Base-by-base conservation (phyloP, 2,797 vertebrate genomes). In the Diglossa cyanea region DNA sequence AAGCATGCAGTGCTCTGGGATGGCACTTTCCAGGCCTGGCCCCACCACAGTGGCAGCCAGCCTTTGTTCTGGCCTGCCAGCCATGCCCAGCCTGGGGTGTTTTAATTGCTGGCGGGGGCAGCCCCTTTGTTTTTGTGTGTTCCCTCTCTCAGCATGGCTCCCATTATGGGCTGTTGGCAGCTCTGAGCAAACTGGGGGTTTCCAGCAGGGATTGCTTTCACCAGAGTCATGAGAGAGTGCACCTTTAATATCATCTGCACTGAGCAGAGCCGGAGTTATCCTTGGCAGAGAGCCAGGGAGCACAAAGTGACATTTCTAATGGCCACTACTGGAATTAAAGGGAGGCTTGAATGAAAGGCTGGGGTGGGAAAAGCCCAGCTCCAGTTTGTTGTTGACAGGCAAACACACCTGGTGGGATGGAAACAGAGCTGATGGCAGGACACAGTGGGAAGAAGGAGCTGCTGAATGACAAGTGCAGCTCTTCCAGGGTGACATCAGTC, bases 241-340 rank as follows among this genome's bases (percentile, higher is more conserved):
- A 97, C 95, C 94, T 97, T 94, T 85, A 94, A 92, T 96, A 94
- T 97, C 90, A 93, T 86, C 95, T 87, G 71, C 94, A 39, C 88
- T 1, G 26, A 45, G 92, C 88, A 78, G 93, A 96, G 94, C 71
- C 91, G 88, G 89, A 95, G 94, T 68, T 96, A 42, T 67, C 93
- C 72, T 91, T 94, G 97, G 94, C 86, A 28, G 24, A 11, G 6
- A n/a, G 91, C 95, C 97, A 90, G 40, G 17, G 48, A 89, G 86
- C 67, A 40, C 91, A 93, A 84, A 94, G 89, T 37, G 92, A 40
- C 76, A 26, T 80, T 79, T 93, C 73, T 78, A 67, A 76, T 62
- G 81, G 88, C 76, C 95, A 65, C 93, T 70, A 13, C 71, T 94
- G 75, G 96, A 96, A 95, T 94, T 86, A 84, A 86, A 93, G 65